phyloP scores from a whole-genome alignment of 2,113 vertebrate genomes.

The Oostethus manadensis region DNA sequence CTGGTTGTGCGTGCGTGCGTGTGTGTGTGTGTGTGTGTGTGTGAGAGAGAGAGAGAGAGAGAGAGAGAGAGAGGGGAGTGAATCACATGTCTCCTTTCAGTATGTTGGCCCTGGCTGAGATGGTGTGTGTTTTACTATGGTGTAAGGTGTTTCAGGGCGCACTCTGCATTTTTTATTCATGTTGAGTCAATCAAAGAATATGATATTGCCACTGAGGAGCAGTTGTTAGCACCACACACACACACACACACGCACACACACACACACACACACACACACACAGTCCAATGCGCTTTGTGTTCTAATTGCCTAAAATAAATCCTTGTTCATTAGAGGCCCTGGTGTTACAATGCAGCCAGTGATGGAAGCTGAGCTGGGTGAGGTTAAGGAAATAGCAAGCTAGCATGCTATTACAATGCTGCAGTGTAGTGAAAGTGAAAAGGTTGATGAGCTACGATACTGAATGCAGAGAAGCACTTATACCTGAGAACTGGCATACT shows the following conservation, averaged over 20 bases:
- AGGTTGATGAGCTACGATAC: background rate
- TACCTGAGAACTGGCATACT: constrained; percentile 13
- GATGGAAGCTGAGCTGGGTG: constrained; percentile 1
- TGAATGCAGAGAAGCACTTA: background rate
- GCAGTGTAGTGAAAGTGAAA: background rate
- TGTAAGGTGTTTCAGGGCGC: constrained; percentile 18
- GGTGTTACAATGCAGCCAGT: constrained; percentile 9
- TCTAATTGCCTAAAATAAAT: background rate
- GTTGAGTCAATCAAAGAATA: constrained; percentile 28
- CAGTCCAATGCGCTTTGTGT: background rate
- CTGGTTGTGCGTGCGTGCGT: constrained; percentile 29
- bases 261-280: background rate
- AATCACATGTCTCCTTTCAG: constrained; percentile 37
- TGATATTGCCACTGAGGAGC: constrained; percentile 29
- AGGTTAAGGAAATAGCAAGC: constrained; percentile 7
- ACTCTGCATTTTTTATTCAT: constrained; percentile 26
- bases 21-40: constrained; percentile 13
- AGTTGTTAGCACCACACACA: background rate
- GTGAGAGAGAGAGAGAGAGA: constrained; percentile 1
- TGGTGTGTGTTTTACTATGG: constrained; percentile 18
- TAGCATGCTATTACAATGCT: constrained; percentile 1
- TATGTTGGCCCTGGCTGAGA: constrained; percentile 19
- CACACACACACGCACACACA: background rate
- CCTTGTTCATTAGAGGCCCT: constrained; percentile 22
- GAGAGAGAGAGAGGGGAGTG: constrained; percentile 4